These are phyloP conservation scores for Scartelaos histophorus DNA, from an alignment of 2,113 vertebrate genomes.

Conservation along the genomic window DNA sequence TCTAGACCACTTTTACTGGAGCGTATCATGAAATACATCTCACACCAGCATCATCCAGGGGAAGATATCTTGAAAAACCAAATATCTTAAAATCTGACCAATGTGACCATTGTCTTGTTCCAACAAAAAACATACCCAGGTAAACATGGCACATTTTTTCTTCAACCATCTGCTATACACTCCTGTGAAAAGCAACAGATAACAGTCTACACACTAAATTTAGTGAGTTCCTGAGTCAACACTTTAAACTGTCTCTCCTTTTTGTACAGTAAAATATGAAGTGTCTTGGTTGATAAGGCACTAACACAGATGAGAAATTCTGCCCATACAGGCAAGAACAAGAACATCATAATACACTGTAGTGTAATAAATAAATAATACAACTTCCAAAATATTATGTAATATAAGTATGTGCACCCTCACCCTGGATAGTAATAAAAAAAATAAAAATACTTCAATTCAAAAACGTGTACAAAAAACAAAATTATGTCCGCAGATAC, in stretches of 20 bases:
- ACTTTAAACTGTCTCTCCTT: slow-evolving; percentile 34
- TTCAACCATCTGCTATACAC: neutral
- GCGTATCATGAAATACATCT: neutral
- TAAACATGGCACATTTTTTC: neutral
- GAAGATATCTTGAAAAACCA: neutral
- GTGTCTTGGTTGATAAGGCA: slow-evolving; percentile 77
- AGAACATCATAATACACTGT: neutral
- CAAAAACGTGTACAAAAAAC: slow-evolving; percentile 24
- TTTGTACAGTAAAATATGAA: slow-evolving; percentile 46
- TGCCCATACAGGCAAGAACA: slow-evolving; percentile 33
- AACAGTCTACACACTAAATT: slow-evolving; percentile 49
- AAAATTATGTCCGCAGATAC: slow-evolving; percentile 19
- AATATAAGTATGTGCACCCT: slow-evolving; percentile 17
- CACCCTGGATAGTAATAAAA: neutral
- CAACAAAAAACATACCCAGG: neutral
- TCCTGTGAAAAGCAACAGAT: slow-evolving; percentile 11
- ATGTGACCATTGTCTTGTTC: neutral
- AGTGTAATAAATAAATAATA: slow-evolving; percentile 7
- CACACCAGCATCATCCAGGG: neutral
- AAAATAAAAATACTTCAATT: slow-evolving; percentile 26
- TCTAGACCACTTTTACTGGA: neutral
- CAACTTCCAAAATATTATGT: slow-evolving; percentile 21
- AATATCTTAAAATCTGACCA: neutral
- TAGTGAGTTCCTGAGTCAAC: slow-evolving; percentile 64
- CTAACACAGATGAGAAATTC: slow-evolving; percentile 68